Base-by-base conservation (phyloP, 2,888 invertebrate species). In the Chaitophorus viminalis region DNA sequence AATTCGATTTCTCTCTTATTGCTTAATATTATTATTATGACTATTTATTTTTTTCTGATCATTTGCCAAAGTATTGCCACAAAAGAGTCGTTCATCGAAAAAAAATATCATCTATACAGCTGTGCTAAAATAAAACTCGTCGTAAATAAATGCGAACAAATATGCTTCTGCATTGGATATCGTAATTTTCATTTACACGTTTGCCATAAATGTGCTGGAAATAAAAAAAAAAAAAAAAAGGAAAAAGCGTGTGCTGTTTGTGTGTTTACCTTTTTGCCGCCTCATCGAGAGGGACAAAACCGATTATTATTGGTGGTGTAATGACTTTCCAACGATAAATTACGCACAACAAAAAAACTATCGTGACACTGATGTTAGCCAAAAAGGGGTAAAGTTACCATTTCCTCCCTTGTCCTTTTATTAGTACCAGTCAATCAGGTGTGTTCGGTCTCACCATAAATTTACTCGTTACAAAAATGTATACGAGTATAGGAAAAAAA, bases 301-400 rank as follows among this genome's bases (percentile, higher is more conserved):
- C 87, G 87, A 87, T 87, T 87, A 87, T 87, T 87, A 87, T 87
- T 87, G 87, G 87, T 74, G 87, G 87, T 81, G 87, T 87, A 87
- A 87, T 87, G 87, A 87, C 87, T 79, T 74, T 87, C 74, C 65
- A n/a, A 81, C 87, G 87, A 87, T 87, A 87, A 87, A 87, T 87
- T 81, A 87, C 81, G 39, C n/a, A 25, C 81, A 75, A 87, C 81
- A 87, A 87, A 81, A 82, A 82, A 54, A 31, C 87, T 74, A 81
- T 86, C 87, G 81, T 87, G 87, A 87, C 87, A 87, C 87, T 87
- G 87, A 87, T 81, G 87, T 87, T 81, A 54, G 70, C 79, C 72
- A 29, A 87, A 87, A 87, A 81, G 87, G 87, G 87, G 79, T 87
- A 87, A 87, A 87, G 87, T 87, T 81, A 87, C 87, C 87, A 36